Conservation (phyloP, 1,140 invertebrate species). For the Aradophagus sp. region DNA sequence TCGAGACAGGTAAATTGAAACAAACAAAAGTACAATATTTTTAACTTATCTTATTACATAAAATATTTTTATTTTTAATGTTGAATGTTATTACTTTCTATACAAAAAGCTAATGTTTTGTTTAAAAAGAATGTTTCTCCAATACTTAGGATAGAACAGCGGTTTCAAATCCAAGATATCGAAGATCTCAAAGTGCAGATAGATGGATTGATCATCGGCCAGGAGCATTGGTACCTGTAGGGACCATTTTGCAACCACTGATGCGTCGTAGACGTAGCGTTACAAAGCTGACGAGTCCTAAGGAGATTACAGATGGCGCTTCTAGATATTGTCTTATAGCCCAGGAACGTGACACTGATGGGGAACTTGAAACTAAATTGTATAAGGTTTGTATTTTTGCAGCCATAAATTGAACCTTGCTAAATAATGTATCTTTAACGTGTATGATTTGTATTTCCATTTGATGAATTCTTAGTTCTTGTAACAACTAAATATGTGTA, state of each 20-base stretch:
- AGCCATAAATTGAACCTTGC: no score
- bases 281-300: constrained; percentile 82
- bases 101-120: constrained; percentile 25
- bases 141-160: constrained; percentile 68
- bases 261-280: constrained; percentile 89
- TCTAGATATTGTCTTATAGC: constrained; percentile 94
- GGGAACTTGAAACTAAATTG: constrained; percentile 93
- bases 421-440: no score
- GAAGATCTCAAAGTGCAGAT: constrained; percentile 86
- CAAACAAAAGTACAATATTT: no score
- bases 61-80: constrained; percentile 6
- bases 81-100: no score
- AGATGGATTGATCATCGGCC: constrained; percentile 95
- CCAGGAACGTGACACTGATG: constrained; percentile 92
- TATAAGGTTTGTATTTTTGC: constrained; percentile 82
- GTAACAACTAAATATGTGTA: neutral
- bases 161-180: constrained; percentile 83
- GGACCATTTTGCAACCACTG: constrained; percentile 91
- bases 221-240: constrained; percentile 80
- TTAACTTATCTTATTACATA: no score
- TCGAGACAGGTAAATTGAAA: constrained; percentile 65
- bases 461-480: no score
- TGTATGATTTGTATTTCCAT: no score
- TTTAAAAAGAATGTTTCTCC: constrained; percentile 25
- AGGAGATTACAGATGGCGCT: constrained; percentile 76